A percentile compares a stretch with the other conserved stretches of the same genome.
Evolutionary conservation across 2,113 vertebrate species (phyloP).

Genomic region (Shinisaurus crocodilurus): DNA sequence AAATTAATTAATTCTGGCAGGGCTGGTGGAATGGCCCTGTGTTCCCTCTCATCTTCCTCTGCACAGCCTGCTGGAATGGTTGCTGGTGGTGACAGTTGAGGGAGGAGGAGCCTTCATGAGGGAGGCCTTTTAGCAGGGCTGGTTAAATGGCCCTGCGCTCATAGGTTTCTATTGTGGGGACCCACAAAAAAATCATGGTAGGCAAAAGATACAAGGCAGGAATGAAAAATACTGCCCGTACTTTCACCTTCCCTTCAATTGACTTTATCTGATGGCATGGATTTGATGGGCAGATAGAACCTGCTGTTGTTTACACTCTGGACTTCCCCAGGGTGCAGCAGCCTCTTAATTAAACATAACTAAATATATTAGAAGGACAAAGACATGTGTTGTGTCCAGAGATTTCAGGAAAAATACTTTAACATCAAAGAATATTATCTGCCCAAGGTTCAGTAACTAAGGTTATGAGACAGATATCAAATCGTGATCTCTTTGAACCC

Average conservation of each 20-base stretch:
- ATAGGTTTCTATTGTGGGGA: not conserved
- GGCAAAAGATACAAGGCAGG: not conserved
- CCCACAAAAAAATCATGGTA: not conserved
- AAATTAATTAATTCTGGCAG: too few relatives aligned
- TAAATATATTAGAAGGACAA: not conserved
- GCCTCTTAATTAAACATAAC: not conserved
- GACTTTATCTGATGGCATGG: not conserved
- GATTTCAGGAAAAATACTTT: not conserved
- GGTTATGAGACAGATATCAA: constrained; percentile 33
- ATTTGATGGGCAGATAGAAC: not conserved
- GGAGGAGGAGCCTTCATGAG: too few relatives aligned
- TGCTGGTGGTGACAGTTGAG: too few relatives aligned
- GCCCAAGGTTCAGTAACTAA: not conserved
- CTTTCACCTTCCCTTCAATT: not conserved
- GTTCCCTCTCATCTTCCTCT: too few relatives aligned
- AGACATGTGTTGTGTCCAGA: not conserved
- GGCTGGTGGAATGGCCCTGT: too few relatives aligned
- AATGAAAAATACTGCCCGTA: not conserved
- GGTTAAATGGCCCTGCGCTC: not conserved
- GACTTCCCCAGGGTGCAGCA: not conserved
- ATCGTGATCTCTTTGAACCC: constrained; percentile 41
- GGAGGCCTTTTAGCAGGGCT: too few relatives aligned
- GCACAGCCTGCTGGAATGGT: too few relatives aligned
- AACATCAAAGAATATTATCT: constrained; percentile 1
- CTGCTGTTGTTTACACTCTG: not conserved